phyloP scores from a whole-genome alignment of 2,113 vertebrate species.

The Ochotona princeps region DNA sequence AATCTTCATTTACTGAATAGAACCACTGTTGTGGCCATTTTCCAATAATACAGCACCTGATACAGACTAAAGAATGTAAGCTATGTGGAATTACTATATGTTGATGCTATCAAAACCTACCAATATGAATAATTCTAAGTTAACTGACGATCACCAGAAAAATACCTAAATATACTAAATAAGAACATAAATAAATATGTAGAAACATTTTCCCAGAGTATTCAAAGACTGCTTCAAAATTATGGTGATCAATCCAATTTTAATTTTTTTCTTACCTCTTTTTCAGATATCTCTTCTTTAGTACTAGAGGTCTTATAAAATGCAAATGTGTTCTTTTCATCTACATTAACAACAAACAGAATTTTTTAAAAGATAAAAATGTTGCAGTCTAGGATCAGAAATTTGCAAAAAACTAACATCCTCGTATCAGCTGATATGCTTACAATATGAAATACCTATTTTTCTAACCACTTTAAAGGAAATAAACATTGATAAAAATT shows the following conservation, averaged over 20 bases:
- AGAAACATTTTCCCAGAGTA: background rate
- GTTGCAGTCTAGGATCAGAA: background rate
- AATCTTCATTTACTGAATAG: slow-evolving; percentile 26
- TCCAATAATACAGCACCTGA: background rate
- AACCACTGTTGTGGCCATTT: background rate
- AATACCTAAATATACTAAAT: slow-evolving; percentile 54
- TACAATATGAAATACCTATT: slow-evolving; percentile 55
- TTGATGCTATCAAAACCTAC: background rate
- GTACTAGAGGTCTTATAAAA: slow-evolving; percentile 23
- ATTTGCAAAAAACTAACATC: slow-evolving; percentile 38
- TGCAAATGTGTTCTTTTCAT: slow-evolving; percentile 50
- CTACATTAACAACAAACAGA: slow-evolving; percentile 30
- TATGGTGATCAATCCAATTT: background rate
- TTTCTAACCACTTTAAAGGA: slow-evolving; percentile 65
- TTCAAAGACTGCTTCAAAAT: slow-evolving; percentile 46
- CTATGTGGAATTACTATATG: slow-evolving; percentile 21
- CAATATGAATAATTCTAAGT: slow-evolving; percentile 49
- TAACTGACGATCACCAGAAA: slow-evolving; percentile 32
- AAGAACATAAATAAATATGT: slow-evolving; percentile 32
- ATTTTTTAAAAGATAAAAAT: slow-evolving; percentile 53
- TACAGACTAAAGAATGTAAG: background rate
- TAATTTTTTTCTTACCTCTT: background rate
- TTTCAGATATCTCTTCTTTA: slow-evolving; percentile 16
- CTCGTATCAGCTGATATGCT: slow-evolving; percentile 44
- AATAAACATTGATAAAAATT: slow-evolving; percentile 64